These are phyloP conservation scores for Lagria hirta DNA, from an alignment of 2,888 invertebrate genomes.

Conservation along the genomic window DNA sequence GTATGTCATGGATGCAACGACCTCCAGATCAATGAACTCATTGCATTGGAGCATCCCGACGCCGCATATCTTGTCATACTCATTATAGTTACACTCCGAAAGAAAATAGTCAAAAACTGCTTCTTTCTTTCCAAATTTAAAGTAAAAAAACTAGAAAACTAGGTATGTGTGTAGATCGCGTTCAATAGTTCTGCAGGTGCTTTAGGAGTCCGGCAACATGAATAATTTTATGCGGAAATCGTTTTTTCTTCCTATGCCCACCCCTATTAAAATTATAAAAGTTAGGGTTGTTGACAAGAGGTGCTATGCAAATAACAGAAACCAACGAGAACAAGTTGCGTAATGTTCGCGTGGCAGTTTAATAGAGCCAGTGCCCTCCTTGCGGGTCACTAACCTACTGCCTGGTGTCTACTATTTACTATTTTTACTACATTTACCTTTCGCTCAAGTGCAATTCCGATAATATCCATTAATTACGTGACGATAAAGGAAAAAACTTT, in stretches of 20 bases:
- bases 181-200: no score
- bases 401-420: conserved; percentile 19
- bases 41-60: conserved; percentile 17
- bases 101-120: no score
- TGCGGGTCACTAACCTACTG: conserved; percentile 49
- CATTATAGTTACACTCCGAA: not conserved
- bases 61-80: no score
- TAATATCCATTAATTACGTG: not conserved
- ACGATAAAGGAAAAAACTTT: no score
- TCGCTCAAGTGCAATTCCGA: conserved; percentile 2
- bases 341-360: conserved; percentile 30
- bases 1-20: conserved; percentile 38
- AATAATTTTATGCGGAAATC: no score
- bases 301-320: conserved; percentile 23
- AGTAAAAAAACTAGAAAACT: no score
- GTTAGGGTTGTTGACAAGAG: no score
- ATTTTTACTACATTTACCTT: conserved; percentile 12
- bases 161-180: no score
- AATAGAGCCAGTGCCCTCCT: conserved; percentile 50
- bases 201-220: no score
- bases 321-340: conserved; percentile 25
- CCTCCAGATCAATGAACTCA: conserved; percentile 42
- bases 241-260: no score
- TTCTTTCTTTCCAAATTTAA: no score
- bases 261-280: no score